A percentile compares a stretch with the other conserved stretches of the same genome.
phyloP scores from a whole-genome alignment of 2,113 vertebrate species.

The Syrmaticus mikado region DNA sequence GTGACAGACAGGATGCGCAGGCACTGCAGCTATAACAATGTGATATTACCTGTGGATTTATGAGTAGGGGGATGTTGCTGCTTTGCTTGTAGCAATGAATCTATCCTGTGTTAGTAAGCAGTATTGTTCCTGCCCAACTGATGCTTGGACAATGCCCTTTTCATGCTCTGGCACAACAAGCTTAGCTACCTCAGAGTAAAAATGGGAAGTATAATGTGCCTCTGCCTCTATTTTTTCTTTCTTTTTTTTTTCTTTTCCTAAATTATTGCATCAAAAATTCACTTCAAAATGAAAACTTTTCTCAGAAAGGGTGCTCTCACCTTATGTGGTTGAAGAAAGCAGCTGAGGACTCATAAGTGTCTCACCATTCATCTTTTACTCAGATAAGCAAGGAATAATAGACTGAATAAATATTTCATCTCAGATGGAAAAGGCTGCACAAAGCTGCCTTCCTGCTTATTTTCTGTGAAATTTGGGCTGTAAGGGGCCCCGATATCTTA shows the following conservation, averaged over 20 bases:
- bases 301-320: not conserved
- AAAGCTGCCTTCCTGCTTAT: not conserved
- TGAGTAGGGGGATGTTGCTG: not conserved
- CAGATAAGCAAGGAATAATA: not conserved
- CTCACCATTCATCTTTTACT: not conserved
- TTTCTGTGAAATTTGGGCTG: not conserved
- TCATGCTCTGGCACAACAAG: not conserved
- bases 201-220: constrained; percentile 1
- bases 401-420: not conserved
- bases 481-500: not conserved
- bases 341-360: not conserved
- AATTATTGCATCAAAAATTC: not conserved
- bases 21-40: not conserved
- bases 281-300: constrained; percentile 3
- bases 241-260: not conserved
- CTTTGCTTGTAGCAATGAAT: constrained; percentile 38
- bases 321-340: not conserved
- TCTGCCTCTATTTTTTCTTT: accelerated
- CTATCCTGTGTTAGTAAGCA: constrained; percentile 26
- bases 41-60: constrained; percentile 54
- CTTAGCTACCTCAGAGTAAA: not conserved
- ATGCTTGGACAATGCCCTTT: accelerated
- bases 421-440: not conserved
- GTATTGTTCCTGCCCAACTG: not conserved
- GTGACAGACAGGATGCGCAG: not conserved